Evolutionary conservation across 2,113 vertebrate genomes (phyloP).

Genomic region (Panurus biarmicus): DNA sequence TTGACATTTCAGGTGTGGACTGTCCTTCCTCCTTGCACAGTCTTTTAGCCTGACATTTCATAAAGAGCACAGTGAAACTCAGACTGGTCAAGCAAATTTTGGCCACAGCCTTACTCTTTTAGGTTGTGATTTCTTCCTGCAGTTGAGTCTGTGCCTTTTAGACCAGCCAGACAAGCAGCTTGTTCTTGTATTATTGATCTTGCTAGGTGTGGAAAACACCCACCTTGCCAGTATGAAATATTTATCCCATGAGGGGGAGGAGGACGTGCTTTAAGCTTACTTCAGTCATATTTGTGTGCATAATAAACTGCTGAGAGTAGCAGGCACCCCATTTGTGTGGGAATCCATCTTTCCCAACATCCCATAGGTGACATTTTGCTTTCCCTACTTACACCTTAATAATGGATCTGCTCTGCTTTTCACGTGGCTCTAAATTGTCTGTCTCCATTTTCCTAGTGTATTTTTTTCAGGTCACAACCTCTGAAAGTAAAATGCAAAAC

Average conservation of each 20-base stretch:
- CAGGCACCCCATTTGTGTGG: neutral
- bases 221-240: neutral
- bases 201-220: neutral
- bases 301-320: neutral
- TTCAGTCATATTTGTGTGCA: neutral
- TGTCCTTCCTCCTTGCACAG: neutral
- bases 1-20: neutral
- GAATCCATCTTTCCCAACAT: neutral
- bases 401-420: neutral
- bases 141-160: neutral
- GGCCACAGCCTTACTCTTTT: neutral
- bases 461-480: neutral
- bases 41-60: neutral
- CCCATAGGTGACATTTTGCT: rapidly evolving
- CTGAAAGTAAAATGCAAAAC: neutral
- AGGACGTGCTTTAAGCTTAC: neutral
- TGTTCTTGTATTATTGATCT: neutral
- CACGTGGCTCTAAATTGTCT: neutral
- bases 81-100: neutral
- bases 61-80: neutral
- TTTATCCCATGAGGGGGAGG: neutral
- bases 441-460: neutral
- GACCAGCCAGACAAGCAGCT: neutral
- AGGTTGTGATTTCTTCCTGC: neutral
- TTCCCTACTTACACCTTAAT: neutral